A percentile compares a stretch with the other conserved stretches of the same genome.
Evolutionary conservation across 2,888 invertebrate genomes (phyloP).

Genomic region (Onthophagus sagittarius): DNA sequence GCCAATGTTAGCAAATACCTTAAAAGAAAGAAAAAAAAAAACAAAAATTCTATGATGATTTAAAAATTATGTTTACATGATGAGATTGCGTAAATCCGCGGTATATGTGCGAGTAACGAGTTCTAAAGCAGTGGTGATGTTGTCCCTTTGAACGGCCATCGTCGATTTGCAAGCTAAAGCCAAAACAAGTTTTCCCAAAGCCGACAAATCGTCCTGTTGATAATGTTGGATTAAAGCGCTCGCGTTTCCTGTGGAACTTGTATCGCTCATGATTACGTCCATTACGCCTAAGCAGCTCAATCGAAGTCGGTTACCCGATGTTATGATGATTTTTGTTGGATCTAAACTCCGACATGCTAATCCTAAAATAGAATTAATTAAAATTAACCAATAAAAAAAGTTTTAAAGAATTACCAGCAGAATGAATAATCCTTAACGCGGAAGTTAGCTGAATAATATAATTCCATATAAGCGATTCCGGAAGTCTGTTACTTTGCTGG

Average conservation of each 20-base stretch:
- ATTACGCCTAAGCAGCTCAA: constrained; percentile 77
- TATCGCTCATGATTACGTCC: constrained; percentile 75
- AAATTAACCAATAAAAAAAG: constrained; percentile 59
- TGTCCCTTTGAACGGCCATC: constrained; percentile 81
- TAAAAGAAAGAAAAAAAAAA: constrained; percentile 30
- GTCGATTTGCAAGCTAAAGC: constrained; percentile 91
- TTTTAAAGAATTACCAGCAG: constrained; percentile 43
- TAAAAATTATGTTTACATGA: constrained; percentile 63
- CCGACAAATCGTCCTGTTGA: constrained; percentile 86
- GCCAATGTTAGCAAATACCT: constrained; percentile 73
- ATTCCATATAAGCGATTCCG: constrained; percentile 92
- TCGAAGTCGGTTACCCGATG: constrained; percentile 59
- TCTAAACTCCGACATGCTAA: constrained; percentile 82
- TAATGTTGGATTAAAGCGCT: constrained; percentile 66
- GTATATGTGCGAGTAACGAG: constrained; percentile 89
- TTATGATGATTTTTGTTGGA: constrained; percentile 80
- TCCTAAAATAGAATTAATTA: constrained; percentile 51
- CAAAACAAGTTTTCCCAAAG: constrained; percentile 85
- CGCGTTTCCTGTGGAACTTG: constrained; percentile 58
- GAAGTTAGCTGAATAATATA: constrained; percentile 94
- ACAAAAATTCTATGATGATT: too few species aligned
- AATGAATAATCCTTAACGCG: constrained; percentile 87
- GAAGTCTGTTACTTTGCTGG: constrained; percentile 66
- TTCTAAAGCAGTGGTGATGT: constrained; percentile 83
- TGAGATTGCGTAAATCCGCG: constrained; percentile 88